Evolutionary conservation across 2,113 vertebrate species (phyloP).

Genomic region (Sakesphorus luctuosus): DNA sequence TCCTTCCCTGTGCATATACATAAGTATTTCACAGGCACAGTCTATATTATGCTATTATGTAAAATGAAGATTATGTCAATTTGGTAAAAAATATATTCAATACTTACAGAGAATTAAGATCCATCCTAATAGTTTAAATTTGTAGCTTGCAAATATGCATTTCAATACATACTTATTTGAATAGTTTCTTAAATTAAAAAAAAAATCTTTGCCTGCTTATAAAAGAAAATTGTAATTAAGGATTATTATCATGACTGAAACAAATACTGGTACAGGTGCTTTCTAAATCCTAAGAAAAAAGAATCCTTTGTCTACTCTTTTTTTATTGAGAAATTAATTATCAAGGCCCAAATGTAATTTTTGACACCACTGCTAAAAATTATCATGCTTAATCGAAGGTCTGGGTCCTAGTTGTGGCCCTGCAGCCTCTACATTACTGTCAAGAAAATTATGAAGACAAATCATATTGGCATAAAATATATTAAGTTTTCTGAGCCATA

Average conservation of each 20-base stretch:
- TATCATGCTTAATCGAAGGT: not conserved
- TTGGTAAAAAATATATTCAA: not conserved
- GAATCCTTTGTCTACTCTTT: not conserved
- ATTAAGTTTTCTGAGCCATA: not conserved
- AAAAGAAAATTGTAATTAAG: slow-evolving; percentile 21
- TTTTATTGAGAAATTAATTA: slow-evolving; percentile 46
- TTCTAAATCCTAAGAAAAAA: slow-evolving; percentile 16
- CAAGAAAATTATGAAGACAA: not conserved
- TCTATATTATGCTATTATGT: not conserved
- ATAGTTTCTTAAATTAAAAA: not conserved
- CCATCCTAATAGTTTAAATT: not conserved
- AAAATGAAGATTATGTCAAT: not conserved
- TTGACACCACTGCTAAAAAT: slow-evolving; percentile 43
- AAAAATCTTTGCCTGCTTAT: not conserved
- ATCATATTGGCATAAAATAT: not conserved
- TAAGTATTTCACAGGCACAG: not conserved
- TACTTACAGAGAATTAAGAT: not conserved
- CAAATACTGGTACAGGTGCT: not conserved
- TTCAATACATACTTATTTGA: slow-evolving; percentile 1
- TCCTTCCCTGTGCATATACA: not conserved
- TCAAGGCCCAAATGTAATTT: slow-evolving; percentile 17
- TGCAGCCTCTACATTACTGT: not conserved
- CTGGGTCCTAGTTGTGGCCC: not conserved
- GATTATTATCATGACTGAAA: slow-evolving; percentile 20
- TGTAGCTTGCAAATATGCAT: not conserved